Evolutionary conservation across 2,888 invertebrate species (phyloP).

Genomic region (Hoplodrina blanda): DNA sequence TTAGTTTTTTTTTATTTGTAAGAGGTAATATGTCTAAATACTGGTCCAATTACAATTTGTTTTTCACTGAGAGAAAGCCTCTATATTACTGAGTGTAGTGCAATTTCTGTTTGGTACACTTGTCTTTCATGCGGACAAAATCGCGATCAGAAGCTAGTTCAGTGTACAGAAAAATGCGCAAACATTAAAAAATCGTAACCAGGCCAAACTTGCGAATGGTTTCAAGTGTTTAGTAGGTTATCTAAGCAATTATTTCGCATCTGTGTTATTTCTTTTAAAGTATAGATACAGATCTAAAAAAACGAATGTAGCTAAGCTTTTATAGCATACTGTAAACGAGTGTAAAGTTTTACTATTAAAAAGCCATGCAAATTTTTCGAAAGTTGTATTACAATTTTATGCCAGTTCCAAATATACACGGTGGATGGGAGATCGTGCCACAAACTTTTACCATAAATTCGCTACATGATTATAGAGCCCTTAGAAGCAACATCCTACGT

Average conservation of each 20-base stretch:
- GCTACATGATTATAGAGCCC: no score
- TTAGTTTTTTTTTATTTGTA: no score
- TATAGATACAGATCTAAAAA: constrained; percentile 16
- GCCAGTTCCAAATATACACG: background rate
- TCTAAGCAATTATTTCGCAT: constrained; percentile 28
- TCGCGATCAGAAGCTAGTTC: background rate
- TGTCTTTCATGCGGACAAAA: no score
- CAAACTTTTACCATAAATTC: no score
- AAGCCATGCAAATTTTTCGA: background rate
- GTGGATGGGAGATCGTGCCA: no score
- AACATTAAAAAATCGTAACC: constrained; percentile 23
- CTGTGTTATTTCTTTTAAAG: constrained; percentile 33
- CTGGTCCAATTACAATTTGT: no score
- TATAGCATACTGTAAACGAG: background rate
- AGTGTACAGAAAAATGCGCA: background rate
- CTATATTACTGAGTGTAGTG: no score
- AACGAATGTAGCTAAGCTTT: constrained; percentile 13
- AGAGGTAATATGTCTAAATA: no score
- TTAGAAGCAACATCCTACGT: no score
- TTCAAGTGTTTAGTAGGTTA: constrained; percentile 32
- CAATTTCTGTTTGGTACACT: no score
- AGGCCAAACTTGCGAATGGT: constrained; percentile 16
- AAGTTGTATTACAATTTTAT: background rate
- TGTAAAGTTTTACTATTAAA: constrained; percentile 1
- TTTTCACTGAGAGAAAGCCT: no score